phyloP scores from a whole-genome alignment of 1,140 invertebrate species.

The Capitella teleta region DNA sequence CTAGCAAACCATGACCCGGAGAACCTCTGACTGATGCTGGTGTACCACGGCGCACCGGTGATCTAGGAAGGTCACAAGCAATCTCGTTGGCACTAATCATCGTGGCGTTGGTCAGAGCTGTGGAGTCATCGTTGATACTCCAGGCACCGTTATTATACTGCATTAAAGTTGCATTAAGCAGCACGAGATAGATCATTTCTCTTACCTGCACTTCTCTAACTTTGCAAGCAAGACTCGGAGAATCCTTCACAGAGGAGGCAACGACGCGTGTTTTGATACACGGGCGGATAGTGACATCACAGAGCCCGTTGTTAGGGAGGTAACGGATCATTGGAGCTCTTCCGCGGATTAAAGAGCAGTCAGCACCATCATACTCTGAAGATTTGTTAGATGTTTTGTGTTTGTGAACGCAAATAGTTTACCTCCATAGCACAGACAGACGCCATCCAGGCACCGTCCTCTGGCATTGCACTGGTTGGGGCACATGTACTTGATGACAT shows the following conservation, averaged over 20 bases:
- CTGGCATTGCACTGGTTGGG: not conserved
- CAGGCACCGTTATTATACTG: not conserved
- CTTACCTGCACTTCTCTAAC: slow-evolving; percentile 1
- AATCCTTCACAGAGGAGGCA: not conserved
- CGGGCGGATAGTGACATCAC: slow-evolving; percentile 1
- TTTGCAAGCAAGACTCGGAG: not conserved
- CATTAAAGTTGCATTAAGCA: too few relatives aligned
- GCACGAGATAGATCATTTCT: not conserved
- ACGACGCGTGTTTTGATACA: not conserved
- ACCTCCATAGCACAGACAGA: slow-evolving; percentile 4
- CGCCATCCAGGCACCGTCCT: not conserved
- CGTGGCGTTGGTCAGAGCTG: not conserved
- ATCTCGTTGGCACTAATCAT: slow-evolving; percentile 1
- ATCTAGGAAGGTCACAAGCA: not conserved
- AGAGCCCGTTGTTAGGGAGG: not conserved
- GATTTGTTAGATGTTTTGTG: not conserved
- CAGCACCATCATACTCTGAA: not conserved
- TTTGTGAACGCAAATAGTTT: not conserved
- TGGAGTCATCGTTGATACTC: too few relatives aligned
- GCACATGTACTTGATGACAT: slow-evolving; percentile 3
- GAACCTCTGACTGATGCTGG: not conserved
- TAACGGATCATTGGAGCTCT: not conserved
- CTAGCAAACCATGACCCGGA: not conserved
- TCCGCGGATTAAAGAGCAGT: not conserved
- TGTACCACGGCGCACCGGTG: not conserved